phyloP scores from a whole-genome alignment of 2,797 vertebrate genomes.

The Sebastiscus albofasciatus region DNA sequence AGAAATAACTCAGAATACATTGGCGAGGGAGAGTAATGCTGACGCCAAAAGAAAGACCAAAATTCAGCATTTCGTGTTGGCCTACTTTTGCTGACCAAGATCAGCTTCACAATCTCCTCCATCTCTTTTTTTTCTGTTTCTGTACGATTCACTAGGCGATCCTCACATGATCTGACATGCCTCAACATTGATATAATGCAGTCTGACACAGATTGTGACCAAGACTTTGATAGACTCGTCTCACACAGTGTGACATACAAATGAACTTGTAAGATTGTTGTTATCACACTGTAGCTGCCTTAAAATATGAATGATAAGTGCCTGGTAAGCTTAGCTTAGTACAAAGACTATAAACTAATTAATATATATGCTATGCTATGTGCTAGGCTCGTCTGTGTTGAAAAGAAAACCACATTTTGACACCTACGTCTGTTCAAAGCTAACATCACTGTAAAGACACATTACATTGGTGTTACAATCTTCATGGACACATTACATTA shows the following conservation, averaged over 20 bases:
- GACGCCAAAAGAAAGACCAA: neutral
- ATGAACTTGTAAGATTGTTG: neutral
- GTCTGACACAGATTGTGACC: neutral
- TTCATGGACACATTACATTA: no score
- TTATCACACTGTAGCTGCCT: neutral
- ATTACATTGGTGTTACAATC: no score
- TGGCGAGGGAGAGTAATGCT: neutral
- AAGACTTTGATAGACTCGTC: neutral
- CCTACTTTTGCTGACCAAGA: neutral
- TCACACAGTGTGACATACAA: neutral
- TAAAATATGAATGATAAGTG: neutral
- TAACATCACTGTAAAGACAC: no score
- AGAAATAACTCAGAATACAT: neutral
- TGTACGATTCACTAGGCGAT: neutral
- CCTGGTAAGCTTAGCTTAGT: neutral
- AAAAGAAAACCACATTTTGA: neutral
- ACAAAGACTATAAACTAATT: neutral
- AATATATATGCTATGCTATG: neutral
- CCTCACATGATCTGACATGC: neutral
- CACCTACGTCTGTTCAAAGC: no score
- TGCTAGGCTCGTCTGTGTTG: neutral
- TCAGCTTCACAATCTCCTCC: neutral
- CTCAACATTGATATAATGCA: neutral
- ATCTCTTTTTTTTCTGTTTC: neutral
- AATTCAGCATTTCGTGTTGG: neutral